phyloP scores from a whole-genome alignment of 2,888 invertebrate genomes.

The Pristionchus arcanus region DNA sequence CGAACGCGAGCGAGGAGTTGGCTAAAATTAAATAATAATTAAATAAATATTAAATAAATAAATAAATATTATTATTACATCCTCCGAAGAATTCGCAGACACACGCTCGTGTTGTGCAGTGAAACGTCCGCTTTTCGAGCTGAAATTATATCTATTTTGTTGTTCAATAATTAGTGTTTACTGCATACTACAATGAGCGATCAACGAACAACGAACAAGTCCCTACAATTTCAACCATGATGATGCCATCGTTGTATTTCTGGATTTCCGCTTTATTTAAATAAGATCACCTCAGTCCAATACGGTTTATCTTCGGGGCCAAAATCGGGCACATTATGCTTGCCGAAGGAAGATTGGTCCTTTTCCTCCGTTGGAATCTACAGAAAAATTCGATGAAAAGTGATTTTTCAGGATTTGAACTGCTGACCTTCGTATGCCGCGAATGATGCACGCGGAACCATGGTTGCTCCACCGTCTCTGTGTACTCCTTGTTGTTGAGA shows the following conservation, averaged over 20 bases:
- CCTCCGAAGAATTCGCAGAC: conserved; percentile 57
- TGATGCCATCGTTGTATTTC: background rate
- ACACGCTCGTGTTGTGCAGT: background rate
- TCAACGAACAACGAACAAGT: too few relatives aligned
- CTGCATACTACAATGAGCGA: too few relatives aligned
- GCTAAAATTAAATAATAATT: too few relatives aligned
- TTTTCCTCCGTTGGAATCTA: conserved; percentile 37
- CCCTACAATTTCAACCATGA: background rate
- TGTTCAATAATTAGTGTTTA: too few relatives aligned
- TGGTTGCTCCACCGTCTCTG: conserved; percentile 66
- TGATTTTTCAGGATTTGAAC: too few relatives aligned
- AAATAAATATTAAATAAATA: background rate
- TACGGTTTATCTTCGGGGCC: conserved; percentile 59
- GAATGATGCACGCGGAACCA: conserved; percentile 69
- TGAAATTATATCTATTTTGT: background rate
- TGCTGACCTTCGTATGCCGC: conserved; percentile 56
- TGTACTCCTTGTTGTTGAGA: conserved; percentile 63
- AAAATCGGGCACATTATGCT: conserved; percentile 69
- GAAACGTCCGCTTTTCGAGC: conserved; percentile 35
- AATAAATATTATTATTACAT: conserved; percentile 2
- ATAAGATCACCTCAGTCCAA: conserved; percentile 28
- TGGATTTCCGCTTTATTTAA: background rate
- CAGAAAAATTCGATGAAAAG: too few relatives aligned
- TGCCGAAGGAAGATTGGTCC: conserved; percentile 33
- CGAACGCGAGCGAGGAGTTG: background rate